Conservation (phyloP, 2,113 vertebrate species). For the Spermophilus dauricus region DNA sequence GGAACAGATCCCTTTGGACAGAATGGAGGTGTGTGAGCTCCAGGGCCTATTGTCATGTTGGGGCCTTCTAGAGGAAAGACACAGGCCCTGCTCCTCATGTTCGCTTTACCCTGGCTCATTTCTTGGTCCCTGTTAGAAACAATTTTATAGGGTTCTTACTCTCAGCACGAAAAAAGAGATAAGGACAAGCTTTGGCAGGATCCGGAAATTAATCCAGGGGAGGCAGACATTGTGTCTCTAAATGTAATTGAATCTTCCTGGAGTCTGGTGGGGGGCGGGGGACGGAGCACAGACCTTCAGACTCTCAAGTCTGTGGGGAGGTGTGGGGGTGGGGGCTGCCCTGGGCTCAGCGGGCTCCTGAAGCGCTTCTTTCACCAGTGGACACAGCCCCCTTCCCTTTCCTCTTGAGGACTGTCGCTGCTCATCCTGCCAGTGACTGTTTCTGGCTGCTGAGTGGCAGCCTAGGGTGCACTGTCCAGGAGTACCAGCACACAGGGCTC, state of each 20-base stretch:
- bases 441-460: not conserved
- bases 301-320: constrained; percentile 65
- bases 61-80: constrained; percentile 5
- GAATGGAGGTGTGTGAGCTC: not conserved
- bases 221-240: constrained; percentile 83
- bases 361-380: not conserved
- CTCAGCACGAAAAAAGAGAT: constrained; percentile 81
- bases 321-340: not conserved
- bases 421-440: not conserved
- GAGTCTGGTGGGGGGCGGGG: constrained; percentile 68
- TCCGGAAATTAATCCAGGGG: constrained; percentile 84
- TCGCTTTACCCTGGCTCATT: constrained; percentile 46
- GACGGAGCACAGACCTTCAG: constrained; percentile 72
- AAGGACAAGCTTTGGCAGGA: constrained; percentile 82
- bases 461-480: not conserved
- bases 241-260: constrained; percentile 84
- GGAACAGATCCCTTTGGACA: not conserved
- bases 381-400: not conserved
- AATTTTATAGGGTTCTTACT: constrained; percentile 81
- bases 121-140: constrained; percentile 58
- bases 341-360: not conserved
- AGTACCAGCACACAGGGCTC: not conserved
- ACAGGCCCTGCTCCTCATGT: not conserved
- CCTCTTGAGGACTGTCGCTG: not conserved
- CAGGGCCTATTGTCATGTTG: not conserved